phyloP scores from a whole-genome alignment of 2,888 invertebrate genomes.

The Agriopis marginaria region DNA sequence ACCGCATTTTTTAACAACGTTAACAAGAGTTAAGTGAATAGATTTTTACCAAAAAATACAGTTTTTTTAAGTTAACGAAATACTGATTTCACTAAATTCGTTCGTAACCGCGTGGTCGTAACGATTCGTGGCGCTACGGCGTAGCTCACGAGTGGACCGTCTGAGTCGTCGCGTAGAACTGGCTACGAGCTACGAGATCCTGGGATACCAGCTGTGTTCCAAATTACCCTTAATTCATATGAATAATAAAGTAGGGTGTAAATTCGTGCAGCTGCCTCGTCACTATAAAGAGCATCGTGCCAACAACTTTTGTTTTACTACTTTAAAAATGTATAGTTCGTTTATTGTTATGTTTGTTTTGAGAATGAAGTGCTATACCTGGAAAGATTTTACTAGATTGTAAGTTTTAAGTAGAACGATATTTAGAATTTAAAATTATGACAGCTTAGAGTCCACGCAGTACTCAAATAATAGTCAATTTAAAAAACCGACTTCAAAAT shows the following conservation, averaged over 20 bases:
- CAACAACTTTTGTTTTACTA: slow-evolving; percentile 42
- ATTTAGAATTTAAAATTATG: too few species aligned
- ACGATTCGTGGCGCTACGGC: slow-evolving; percentile 55
- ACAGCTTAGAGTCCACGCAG: too few species aligned
- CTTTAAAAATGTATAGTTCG: slow-evolving; percentile 16
- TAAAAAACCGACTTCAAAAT: too few species aligned
- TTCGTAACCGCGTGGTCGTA: slow-evolving; percentile 50
- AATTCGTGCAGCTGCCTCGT: slow-evolving; percentile 51
- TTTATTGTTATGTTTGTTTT: slow-evolving; percentile 2
- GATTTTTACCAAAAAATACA: background rate
- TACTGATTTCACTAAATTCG: slow-evolving; percentile 4
- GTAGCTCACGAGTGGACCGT: slow-evolving; percentile 64
- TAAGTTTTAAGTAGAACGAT: too few species aligned
- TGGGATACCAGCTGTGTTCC: slow-evolving; percentile 63
- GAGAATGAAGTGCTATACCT: too few species aligned
- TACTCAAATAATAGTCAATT: too few species aligned
- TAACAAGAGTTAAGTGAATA: background rate
- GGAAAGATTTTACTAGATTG: too few species aligned
- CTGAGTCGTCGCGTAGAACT: slow-evolving; percentile 58
- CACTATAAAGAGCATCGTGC: slow-evolving; percentile 39
- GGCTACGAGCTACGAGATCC: slow-evolving; percentile 50
- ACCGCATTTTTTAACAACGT: background rate
- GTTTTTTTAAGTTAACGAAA: background rate
- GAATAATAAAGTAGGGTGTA: slow-evolving; percentile 55
- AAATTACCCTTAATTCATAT: slow-evolving; percentile 62